Conservation (phyloP, 1,140 invertebrate species). For the Ceratina calcarata region DNA sequence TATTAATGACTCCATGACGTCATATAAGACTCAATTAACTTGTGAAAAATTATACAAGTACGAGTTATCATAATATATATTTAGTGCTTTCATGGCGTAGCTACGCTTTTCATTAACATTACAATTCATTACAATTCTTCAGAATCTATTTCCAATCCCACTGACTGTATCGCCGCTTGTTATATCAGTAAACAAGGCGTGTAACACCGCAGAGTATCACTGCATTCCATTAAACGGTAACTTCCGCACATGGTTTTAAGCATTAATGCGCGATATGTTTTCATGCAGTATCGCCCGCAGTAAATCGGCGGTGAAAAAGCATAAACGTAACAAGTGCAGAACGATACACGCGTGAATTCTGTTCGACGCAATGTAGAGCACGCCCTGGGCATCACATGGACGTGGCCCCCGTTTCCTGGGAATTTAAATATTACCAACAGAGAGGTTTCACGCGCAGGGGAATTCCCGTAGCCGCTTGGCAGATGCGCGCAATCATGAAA, state of each 20-base stretch:
- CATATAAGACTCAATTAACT: no score
- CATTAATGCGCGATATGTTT: not conserved
- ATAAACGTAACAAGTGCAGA: not conserved
- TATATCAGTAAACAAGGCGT: no score
- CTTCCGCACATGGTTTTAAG: not conserved
- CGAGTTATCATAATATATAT: no score
- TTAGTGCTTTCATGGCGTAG: no score
- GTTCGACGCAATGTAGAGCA: not conserved
- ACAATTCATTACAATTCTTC: no score
- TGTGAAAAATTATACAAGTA: no score
- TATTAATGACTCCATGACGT: no score
- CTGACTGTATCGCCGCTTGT: no score
- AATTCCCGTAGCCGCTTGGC: slow-evolving; percentile 1
- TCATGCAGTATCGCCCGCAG: not conserved
- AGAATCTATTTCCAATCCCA: no score
- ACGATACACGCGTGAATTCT: not conserved
- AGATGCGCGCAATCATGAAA: slow-evolving; percentile 29
- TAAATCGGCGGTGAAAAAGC: not conserved
- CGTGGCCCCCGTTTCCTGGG: not conserved
- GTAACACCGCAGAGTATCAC: no score
- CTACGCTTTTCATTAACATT: no score
- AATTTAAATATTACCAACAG: slow-evolving; percentile 27
- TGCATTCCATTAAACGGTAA: no score
- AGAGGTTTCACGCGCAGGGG: not conserved
- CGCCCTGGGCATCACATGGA: not conserved